Conservation (phyloP, 2,797 vertebrate species). For the Synaphobranchus kaupii region DNA sequence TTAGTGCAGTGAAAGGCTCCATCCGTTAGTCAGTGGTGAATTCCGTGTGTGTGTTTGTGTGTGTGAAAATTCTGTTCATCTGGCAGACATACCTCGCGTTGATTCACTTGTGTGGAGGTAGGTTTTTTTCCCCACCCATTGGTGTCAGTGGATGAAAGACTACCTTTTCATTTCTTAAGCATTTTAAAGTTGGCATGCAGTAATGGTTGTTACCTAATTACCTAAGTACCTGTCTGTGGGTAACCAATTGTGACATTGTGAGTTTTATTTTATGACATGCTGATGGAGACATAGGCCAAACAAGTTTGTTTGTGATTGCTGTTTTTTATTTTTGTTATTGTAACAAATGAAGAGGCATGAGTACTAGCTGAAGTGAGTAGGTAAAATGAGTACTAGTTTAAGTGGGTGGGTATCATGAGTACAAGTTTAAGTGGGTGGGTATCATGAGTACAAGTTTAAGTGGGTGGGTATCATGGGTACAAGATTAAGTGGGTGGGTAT, state of each 20-base stretch:
- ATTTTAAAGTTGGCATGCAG: neutral
- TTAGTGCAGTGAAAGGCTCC: conserved; percentile 58
- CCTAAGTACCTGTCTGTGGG: neutral
- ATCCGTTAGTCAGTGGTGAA: conserved; percentile 49
- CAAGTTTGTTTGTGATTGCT: neutral
- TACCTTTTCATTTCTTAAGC: neutral
- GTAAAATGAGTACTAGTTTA: too few relatives aligned
- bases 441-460: neutral
- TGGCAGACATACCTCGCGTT: neutral
- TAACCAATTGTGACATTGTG: neutral
- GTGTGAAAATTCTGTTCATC: neutral
- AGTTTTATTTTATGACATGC: neutral
- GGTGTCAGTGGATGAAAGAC: neutral
- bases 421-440: too few relatives aligned
- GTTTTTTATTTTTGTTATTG: neutral
- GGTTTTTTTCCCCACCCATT: neutral
- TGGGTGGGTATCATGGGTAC: neutral
- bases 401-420: neutral
- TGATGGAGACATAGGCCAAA: neutral
- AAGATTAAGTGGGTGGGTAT: too few relatives aligned
- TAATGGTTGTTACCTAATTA: neutral
- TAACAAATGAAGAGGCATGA: neutral
- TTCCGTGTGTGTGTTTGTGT: conserved; percentile 28
- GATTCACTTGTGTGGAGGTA: too few relatives aligned
- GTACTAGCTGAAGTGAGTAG: too few relatives aligned